Evolutionary conservation across 2,888 invertebrate genomes (phyloP).

Genomic region (Callimorpha dominula): DNA sequence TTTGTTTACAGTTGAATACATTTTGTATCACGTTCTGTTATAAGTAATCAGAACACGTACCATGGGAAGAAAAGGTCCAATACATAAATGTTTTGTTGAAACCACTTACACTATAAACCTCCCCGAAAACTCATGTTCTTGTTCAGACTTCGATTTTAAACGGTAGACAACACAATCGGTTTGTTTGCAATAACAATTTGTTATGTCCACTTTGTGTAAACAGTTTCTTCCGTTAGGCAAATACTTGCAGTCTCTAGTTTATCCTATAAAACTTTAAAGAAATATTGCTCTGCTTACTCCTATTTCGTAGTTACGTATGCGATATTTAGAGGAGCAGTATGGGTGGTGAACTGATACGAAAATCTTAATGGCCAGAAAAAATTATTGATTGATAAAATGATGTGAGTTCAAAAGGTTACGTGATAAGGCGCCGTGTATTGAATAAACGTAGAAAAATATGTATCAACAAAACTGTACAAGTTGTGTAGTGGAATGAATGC

Average conservation of each 20-base stretch:
- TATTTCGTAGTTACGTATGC: slow-evolving; percentile 19
- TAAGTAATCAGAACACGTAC: slow-evolving; percentile 60
- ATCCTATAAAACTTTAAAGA: slow-evolving; percentile 28
- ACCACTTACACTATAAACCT: slow-evolving; percentile 18
- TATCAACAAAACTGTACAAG: slow-evolving; percentile 27
- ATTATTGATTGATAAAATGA: slow-evolving; percentile 66
- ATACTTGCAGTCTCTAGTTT: slow-evolving; percentile 30
- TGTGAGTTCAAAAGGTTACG: slow-evolving; percentile 60
- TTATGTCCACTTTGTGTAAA: slow-evolving; percentile 40
- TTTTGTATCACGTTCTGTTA: slow-evolving; percentile 60
- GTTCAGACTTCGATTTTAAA: slow-evolving; percentile 26
- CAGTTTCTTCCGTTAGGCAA: slow-evolving; percentile 37
- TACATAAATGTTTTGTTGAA: slow-evolving; percentile 40
- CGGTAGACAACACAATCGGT: slow-evolving; percentile 18
- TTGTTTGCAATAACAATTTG: slow-evolving; percentile 38
- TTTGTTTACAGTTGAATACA: slow-evolving; percentile 64
- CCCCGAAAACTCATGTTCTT: slow-evolving; percentile 26
- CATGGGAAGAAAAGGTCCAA: slow-evolving; percentile 45
- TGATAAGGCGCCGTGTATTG: slow-evolving; percentile 50
- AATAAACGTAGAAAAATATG: slow-evolving; percentile 51
- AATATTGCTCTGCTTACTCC: slow-evolving; percentile 27
- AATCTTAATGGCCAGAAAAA: slow-evolving; percentile 51
- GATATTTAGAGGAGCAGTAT: slow-evolving; percentile 41
- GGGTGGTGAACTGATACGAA: slow-evolving; percentile 48
- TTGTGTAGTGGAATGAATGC: slow-evolving; percentile 33